Conservation (phyloP, 2,113 vertebrate species). For the Platysteira castanea region DNA sequence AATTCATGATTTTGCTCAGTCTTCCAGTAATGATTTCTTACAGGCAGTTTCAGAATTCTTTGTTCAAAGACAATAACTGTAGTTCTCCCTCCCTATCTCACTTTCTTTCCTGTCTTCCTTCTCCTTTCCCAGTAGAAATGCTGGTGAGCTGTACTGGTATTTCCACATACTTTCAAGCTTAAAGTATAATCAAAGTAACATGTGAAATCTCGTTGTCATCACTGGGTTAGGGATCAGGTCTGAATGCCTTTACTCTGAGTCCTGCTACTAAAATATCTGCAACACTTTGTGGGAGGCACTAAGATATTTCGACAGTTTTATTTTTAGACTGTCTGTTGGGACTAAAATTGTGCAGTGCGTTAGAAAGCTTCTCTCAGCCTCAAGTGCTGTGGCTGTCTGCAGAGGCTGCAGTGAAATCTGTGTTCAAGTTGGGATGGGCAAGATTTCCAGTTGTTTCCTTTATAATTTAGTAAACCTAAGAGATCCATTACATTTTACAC, state of each 20-base stretch:
- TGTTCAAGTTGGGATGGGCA: background rate
- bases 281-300: background rate
- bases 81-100: background rate
- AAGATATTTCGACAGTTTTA: background rate
- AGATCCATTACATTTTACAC: background rate
- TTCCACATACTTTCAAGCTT: background rate
- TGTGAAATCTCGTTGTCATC: background rate
- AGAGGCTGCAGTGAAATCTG: background rate
- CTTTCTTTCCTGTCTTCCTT: background rate
- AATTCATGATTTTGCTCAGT: background rate
- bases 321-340: slow-evolving; percentile 19
- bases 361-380: background rate
- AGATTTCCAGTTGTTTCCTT: background rate
- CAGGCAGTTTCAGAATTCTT: background rate
- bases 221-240: background rate
- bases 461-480: background rate
- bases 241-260: background rate
- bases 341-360: background rate
- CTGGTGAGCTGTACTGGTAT: background rate
- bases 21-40: background rate
- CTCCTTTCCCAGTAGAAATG: background rate
- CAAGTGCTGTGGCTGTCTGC: background rate
- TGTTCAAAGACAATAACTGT: background rate
- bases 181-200: background rate
- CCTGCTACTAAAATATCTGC: background rate